A percentile compares a stretch with the other conserved stretches of the same genome.
phyloP scores from a whole-genome alignment of 2,797 vertebrate species.

The Sebastes glaucus region DNA sequence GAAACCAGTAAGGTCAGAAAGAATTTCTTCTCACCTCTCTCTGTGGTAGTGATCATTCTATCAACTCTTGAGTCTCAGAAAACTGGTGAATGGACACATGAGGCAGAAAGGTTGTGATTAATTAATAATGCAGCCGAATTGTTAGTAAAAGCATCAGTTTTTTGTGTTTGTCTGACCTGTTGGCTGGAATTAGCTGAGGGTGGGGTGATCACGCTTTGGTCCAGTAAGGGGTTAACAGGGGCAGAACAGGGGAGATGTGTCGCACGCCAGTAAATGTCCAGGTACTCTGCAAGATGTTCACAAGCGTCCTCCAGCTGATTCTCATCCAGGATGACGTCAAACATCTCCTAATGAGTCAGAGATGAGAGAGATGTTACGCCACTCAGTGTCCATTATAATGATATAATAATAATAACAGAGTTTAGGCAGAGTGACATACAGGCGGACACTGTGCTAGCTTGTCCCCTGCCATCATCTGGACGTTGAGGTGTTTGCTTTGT shows the following conservation, averaged over 20 bases:
- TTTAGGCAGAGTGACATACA: slow-evolving; percentile 68
- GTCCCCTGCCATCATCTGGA: slow-evolving; percentile 98
- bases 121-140: background rate
- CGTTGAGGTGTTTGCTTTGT: slow-evolving; percentile 96
- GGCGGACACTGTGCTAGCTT: slow-evolving; percentile 95
- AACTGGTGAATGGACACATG: slow-evolving; percentile 68
- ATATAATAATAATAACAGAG: background rate
- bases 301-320: slow-evolving; percentile 97
- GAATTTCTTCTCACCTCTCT: slow-evolving; percentile 61
- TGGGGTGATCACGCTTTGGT: slow-evolving; percentile 86
- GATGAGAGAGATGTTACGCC: accelerated
- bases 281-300: slow-evolving; percentile 93
- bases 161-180: slow-evolving; percentile 81
- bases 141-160: background rate
- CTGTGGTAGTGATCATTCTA: slow-evolving; percentile 79
- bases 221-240: slow-evolving; percentile 82
- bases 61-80: slow-evolving; percentile 87
- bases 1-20: background rate
- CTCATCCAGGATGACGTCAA: slow-evolving; percentile 96
- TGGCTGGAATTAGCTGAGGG: slow-evolving; percentile 92
- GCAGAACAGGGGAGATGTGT: slow-evolving; percentile 89
- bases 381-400: background rate
- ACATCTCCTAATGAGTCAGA: slow-evolving; percentile 88
- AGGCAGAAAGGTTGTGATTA: background rate
- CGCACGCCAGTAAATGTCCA: slow-evolving; percentile 95